Base-by-base conservation (phyloP, 2,888 invertebrate genomes). In the Pinctada fucata region DNA sequence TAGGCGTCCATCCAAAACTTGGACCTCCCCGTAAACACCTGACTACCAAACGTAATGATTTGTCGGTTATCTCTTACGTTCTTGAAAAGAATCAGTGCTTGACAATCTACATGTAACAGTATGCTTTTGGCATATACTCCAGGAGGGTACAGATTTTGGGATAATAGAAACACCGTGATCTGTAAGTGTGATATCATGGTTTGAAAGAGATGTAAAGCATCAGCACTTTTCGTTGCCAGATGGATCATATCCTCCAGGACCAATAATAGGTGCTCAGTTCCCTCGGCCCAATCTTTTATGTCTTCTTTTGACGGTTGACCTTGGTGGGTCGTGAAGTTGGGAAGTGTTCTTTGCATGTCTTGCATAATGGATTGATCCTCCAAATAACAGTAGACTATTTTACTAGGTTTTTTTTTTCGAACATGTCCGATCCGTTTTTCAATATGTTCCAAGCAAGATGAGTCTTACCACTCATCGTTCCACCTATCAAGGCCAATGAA, bases 11-110 rank as follows among this genome's bases (percentile, higher is more conserved):
- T 77, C 16, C 71, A 78, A 64, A 51, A 78, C 31, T 49, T 48
- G 45, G 65, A 66, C 45, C 70, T 48, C 4, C 74, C 74, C 5
- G 78, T 71, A 50, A 72, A 70, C 10, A 72, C 64, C 65, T 74
- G 78, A 65, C 66, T 49, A 52, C 69, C 78, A 68, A 78, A 78
- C 2, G 69, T 76, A 45, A 76, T 64, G 2, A 76, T 70, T 63
- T 71, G 76, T 31, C 76, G 63, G 48, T 58, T 70, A 49, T 76
- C 63, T 45, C 63, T 58, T 48, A 72, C 63, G 50, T 76, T 76
- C 10, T 67, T 47, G 66, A 76, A 76, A 45, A 76, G 45, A 13
- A 76, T 47, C 45, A 76, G 16, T 31, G 31, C 31, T 31, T 31
- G 31, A 31, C 31, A 31, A 31, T 31, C 1, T n/a, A n/a, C n/a